Evolutionary conservation across 1,140 invertebrate genomes (phyloP).

Genomic region (Drosophila biarmipes): DNA sequence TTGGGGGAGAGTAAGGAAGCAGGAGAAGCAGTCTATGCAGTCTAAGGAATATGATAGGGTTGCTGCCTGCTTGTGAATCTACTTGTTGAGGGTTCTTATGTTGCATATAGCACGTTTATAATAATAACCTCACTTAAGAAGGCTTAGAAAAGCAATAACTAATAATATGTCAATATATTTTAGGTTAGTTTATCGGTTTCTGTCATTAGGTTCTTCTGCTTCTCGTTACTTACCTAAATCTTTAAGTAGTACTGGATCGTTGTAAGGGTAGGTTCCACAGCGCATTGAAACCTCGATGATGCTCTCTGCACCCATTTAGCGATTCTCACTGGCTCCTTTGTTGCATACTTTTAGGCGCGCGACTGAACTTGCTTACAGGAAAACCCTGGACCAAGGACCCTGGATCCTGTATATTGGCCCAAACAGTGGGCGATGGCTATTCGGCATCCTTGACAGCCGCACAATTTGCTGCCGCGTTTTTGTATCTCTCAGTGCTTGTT

Average conservation of each 20-base stretch:
- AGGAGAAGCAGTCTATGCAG: background rate
- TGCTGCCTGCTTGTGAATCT: background rate
- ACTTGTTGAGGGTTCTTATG: no score
- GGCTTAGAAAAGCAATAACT: no score
- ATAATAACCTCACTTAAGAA: no score
- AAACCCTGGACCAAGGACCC: constrained; percentile 50
- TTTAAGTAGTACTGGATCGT: no score
- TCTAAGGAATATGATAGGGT: background rate
- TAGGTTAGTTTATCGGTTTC: no score
- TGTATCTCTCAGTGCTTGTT: constrained; percentile 69
- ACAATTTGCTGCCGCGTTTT: constrained; percentile 75
- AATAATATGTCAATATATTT: no score
- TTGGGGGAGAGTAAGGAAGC: background rate
- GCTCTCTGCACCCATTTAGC: constrained; percentile 3
- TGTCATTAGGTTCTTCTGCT: no score
- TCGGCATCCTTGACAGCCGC: constrained; percentile 63
- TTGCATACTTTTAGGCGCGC: constrained; percentile 71
- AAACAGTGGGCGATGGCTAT: constrained; percentile 7
- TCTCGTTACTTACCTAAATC: no score
- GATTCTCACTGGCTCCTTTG: constrained; percentile 45
- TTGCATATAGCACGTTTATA: no score
- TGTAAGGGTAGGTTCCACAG: background rate
- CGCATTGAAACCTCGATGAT: background rate
- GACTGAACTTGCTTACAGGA: constrained; percentile 67
- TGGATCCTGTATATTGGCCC: constrained; percentile 29